Percentiles rank a stretch among this genome's conserved stretches.
These are phyloP conservation scores for Dynastes grantii DNA, from an alignment of 2,888 invertebrate genomes.

Conservation along the genomic window DNA sequence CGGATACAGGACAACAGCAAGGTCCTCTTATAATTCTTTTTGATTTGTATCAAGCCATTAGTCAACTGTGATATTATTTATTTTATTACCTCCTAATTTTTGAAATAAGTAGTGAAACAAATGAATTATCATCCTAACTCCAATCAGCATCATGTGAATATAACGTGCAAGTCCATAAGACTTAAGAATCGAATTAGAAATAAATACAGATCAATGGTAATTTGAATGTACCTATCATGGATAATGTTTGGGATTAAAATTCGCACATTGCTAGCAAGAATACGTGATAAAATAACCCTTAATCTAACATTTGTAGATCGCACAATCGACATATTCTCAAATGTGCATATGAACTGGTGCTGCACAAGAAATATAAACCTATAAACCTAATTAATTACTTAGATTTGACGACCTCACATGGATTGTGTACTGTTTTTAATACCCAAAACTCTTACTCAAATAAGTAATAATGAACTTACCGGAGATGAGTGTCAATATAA, in stretches of 20 bases:
- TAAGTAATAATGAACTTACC: neutral
- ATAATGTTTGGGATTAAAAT: neutral
- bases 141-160: neutral
- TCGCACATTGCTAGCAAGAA: slow-evolving; percentile 8
- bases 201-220: neutral
- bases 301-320: slow-evolving; percentile 18
- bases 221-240: neutral
- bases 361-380: slow-evolving; percentile 11
- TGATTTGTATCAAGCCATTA: slow-evolving; percentile 46
- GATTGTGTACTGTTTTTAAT: neutral
- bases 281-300: neutral
- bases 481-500: neutral
- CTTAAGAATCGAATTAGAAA: neutral
- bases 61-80: slow-evolving; percentile 60
- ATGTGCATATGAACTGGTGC: neutral
- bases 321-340: slow-evolving; percentile 6
- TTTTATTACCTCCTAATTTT: slow-evolving; percentile 18
- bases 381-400: neutral
- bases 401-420: neutral
- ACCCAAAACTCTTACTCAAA: neutral
- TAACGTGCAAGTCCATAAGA: neutral
- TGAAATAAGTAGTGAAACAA: slow-evolving; percentile 7
- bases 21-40: slow-evolving; percentile 65
- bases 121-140: neutral
- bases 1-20: slow-evolving; percentile 69